Percentiles rank a stretch among this genome's conserved stretches.
Conservation (phyloP, 1,140 invertebrate species). For the Ctenoplectra terminalis region DNA sequence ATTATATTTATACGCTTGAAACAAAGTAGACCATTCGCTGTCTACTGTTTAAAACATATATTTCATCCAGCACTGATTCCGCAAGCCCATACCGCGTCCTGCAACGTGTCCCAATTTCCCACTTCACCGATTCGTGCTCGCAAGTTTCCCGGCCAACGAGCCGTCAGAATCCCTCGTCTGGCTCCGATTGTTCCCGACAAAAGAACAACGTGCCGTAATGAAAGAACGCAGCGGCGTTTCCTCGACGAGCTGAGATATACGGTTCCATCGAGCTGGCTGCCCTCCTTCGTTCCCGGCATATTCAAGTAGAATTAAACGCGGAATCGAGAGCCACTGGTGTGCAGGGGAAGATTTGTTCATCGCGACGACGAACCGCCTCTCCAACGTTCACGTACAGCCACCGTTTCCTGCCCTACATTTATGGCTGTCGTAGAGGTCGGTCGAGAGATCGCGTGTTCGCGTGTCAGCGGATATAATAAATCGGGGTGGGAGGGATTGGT, state of each 20-base stretch:
- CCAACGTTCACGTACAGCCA: not conserved
- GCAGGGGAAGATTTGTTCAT: conserved; percentile 16
- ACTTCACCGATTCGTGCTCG: not conserved
- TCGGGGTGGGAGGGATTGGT: not conserved
- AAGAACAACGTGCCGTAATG: conserved; percentile 38
- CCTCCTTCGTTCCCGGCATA: not conserved
- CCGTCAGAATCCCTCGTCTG: conserved; percentile 20
- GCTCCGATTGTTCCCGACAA: conserved; percentile 28
- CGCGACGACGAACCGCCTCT: not conserved
- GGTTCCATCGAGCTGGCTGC: not conserved
- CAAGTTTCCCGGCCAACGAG: conserved; percentile 16
- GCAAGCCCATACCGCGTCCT: not conserved
- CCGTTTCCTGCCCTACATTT: conserved; percentile 15
- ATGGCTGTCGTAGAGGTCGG: conserved; percentile 26
- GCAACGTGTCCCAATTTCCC: conserved; percentile 31
- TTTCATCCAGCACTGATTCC: not conserved
- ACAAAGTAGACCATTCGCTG: no score
- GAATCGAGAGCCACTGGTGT: not conserved
- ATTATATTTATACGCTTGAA: no score
- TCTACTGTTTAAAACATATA: no score
- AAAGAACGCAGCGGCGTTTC: conserved; percentile 42
- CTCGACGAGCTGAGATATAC: not conserved
- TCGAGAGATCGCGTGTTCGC: conserved; percentile 33
- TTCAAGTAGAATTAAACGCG: conserved; percentile 24
- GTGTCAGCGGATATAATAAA: conserved; percentile 27